A percentile compares a stretch with the other conserved stretches of the same genome.
Conservation (phyloP, 2,888 invertebrate species). For the Papilio elwesi region DNA sequence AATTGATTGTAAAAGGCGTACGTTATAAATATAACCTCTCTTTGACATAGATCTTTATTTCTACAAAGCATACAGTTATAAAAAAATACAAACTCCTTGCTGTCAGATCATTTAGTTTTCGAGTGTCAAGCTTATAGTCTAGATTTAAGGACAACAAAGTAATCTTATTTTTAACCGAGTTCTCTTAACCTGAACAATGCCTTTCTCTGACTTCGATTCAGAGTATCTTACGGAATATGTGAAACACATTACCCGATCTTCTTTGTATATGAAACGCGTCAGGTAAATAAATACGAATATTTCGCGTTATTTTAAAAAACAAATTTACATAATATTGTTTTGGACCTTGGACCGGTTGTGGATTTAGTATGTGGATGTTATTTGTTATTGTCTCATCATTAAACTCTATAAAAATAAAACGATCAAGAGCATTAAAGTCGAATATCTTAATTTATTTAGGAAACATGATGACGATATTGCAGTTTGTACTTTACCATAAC, state of each 20-base stretch:
- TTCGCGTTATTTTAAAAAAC: slow-evolving; percentile 17
- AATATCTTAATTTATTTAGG: slow-evolving; percentile 24
- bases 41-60: too few species aligned
- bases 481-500: not conserved
- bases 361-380: not conserved
- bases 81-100: too few species aligned
- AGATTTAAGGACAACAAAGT: slow-evolving; percentile 9
- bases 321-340: slow-evolving; percentile 31
- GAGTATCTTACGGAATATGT: slow-evolving; percentile 2
- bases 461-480: not conserved
- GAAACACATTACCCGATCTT: not conserved
- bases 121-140: not conserved
- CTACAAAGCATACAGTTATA: too few species aligned
- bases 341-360: slow-evolving; percentile 31
- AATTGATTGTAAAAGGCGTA: not conserved
- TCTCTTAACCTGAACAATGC: slow-evolving; percentile 15
- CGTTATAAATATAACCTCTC: not conserved
- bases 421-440: slow-evolving; percentile 9
- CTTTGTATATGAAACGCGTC: slow-evolving; percentile 19
- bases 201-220: slow-evolving; percentile 30
- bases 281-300: slow-evolving; percentile 20
- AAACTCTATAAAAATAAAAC: slow-evolving; percentile 10
- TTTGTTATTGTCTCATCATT: slow-evolving; percentile 20
- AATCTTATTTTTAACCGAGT: slow-evolving; percentile 17
- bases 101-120: too few species aligned